Conservation (phyloP, 1,140 invertebrate genomes). For the Macrobrachium nipponense region DNA sequence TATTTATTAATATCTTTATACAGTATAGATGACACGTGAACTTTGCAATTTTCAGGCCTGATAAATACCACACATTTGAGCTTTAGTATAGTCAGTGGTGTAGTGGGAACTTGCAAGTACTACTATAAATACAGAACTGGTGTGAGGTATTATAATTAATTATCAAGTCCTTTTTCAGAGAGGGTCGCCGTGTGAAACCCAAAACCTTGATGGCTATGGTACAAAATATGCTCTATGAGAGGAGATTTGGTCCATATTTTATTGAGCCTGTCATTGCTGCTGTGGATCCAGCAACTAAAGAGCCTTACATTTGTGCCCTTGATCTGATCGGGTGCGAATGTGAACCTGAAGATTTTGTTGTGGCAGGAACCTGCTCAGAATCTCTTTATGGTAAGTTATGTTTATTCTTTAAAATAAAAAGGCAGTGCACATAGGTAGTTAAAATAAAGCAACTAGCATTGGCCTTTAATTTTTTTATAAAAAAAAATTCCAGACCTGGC, state of each 20-base stretch:
- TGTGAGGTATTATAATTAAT: not conserved
- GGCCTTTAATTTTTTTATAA: too few species aligned
- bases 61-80: too few species aligned
- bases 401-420: not conserved
- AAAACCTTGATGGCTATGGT: constrained; percentile 93
- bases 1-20: too few species aligned
- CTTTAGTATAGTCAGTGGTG: too few species aligned
- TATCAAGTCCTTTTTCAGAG: constrained; percentile 67
- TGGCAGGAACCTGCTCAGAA: constrained; percentile 83
- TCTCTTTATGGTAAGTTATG: constrained; percentile 43
- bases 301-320: constrained; percentile 94
- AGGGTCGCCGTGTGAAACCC: constrained; percentile 91
- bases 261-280: constrained; percentile 97
- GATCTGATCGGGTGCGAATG: constrained; percentile 94
- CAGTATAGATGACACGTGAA: too few species aligned
- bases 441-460: too few species aligned
- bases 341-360: constrained; percentile 92
- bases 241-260: constrained; percentile 96
- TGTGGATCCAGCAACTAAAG: constrained; percentile 85
- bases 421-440: too few species aligned
- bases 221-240: constrained; percentile 95
- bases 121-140: too few species aligned
- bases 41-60: too few species aligned
- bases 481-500: too few species aligned
- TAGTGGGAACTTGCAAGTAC: too few species aligned